A percentile compares a stretch with the other conserved stretches of the same genome.
These are phyloP conservation scores for Erebia aethiops DNA, from an alignment of 2,888 invertebrate genomes.

Conservation along the genomic window DNA sequence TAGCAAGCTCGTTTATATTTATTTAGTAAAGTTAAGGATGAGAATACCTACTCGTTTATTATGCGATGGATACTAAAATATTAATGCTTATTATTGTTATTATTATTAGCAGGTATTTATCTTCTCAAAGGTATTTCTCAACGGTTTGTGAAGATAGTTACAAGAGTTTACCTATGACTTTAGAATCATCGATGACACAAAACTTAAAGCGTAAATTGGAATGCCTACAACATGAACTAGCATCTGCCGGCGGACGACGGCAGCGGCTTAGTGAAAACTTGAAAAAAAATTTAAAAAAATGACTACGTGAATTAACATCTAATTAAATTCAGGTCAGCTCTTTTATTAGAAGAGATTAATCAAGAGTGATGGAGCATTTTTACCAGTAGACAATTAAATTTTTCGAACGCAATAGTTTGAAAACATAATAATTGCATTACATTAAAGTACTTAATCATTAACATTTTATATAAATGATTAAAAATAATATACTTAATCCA, in stretches of 20 bases:
- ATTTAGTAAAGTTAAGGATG: conserved; percentile 14
- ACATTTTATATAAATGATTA: too few relatives aligned
- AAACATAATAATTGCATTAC: not conserved
- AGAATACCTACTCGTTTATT: not conserved
- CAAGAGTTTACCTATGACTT: too few relatives aligned
- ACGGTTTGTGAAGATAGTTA: too few relatives aligned
- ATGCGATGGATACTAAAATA: not conserved
- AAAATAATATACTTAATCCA: too few relatives aligned
- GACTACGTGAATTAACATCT: conserved; percentile 9
- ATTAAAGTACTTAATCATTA: not conserved
- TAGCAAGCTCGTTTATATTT: conserved; percentile 38
- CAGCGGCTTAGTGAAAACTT: too few relatives aligned
- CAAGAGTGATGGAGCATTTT: conserved; percentile 20
- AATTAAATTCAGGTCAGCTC: conserved; percentile 24
- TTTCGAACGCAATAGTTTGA: conserved; percentile 12
- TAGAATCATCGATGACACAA: too few relatives aligned
- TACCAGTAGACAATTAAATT: conserved; percentile 23
- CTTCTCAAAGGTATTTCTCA: too few relatives aligned
- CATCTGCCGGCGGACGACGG: too few relatives aligned
- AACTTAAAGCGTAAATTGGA: too few relatives aligned
- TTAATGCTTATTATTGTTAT: conserved; percentile 6
- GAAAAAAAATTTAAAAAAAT: not conserved
- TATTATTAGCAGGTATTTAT: too few relatives aligned
- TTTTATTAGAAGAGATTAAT: conserved; percentile 21
- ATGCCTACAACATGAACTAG: too few relatives aligned